phyloP scores from a whole-genome alignment of 2,797 vertebrate genomes.

The Epinephelus malabaricus region DNA sequence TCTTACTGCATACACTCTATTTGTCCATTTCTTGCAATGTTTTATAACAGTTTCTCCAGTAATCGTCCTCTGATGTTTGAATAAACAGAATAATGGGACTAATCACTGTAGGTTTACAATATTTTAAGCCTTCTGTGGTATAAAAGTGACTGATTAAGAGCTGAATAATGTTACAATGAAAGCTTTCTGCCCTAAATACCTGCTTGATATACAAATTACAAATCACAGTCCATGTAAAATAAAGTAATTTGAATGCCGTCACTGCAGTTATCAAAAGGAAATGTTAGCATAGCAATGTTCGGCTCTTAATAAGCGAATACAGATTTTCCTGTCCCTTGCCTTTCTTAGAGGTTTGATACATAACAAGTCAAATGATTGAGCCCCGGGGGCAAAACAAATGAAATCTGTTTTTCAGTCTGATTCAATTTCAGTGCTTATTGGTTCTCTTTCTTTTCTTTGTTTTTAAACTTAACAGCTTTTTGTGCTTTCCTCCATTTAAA shows the following conservation, averaged over 20 bases:
- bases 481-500: constrained; percentile 43
- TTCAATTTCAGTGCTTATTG: constrained; percentile 47
- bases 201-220: constrained; percentile 8
- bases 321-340: neutral
- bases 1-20: neutral
- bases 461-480: constrained; percentile 27
- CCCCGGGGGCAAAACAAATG: constrained; percentile 38
- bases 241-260: constrained; percentile 15
- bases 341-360: constrained; percentile 16
- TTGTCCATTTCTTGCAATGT: neutral
- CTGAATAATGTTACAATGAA: neutral
- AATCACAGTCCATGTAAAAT: neutral
- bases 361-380: constrained; percentile 39
- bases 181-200: neutral
- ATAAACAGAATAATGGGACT: neutral
- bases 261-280: constrained; percentile 7
- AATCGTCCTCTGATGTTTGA: neutral
- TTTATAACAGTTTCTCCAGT: neutral
- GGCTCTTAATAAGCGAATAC: neutral
- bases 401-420: constrained; percentile 51
- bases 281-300: neutral
- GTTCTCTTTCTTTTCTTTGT: constrained; percentile 6
- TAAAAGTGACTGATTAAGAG: constrained; percentile 13
- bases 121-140: neutral
- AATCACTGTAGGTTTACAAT: neutral